A percentile compares a stretch with the other conserved stretches of the same genome.
Evolutionary conservation across 1,140 invertebrate genomes (phyloP).

Genomic region (Agraylea sexmaculata): DNA sequence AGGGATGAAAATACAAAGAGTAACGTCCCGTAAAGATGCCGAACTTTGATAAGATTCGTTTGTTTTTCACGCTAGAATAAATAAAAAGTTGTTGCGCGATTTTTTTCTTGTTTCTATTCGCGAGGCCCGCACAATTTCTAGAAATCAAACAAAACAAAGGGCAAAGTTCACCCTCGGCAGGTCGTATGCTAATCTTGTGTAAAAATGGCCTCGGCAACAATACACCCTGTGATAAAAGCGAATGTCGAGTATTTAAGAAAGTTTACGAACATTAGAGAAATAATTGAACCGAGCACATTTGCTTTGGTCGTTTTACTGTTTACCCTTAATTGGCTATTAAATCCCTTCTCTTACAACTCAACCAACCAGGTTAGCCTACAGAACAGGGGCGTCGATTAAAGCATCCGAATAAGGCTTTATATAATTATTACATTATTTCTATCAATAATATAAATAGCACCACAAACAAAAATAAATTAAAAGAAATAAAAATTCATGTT

Average conservation of each 20-base stretch:
- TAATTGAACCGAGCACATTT: conserved; percentile 15
- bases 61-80: conserved; percentile 21
- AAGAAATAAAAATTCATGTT: no score
- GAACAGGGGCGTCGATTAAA: conserved; percentile 1
- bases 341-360: conserved; percentile 14
- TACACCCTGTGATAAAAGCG: conserved; percentile 10
- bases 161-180: background rate
- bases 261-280: no score
- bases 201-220: conserved; percentile 1
- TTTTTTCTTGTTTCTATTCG: conserved; percentile 2
- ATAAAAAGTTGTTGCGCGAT: conserved; percentile 15
- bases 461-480: no score
- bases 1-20: conserved; percentile 20
- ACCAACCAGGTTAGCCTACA: conserved; percentile 1
- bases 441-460: no score
- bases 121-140: no score
- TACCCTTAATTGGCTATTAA: conserved; percentile 21
- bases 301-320: conserved; percentile 16
- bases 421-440: no score
- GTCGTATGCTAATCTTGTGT: background rate
- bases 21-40: conserved; percentile 21
- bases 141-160: no score
- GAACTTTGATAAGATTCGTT: conserved; percentile 20
- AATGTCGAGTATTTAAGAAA: conserved; percentile 14
- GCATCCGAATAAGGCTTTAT: no score